A percentile compares a stretch with the other conserved stretches of the same genome.
Conservation (phyloP, 2,888 invertebrate species). For the Drosophila neotestacea region DNA sequence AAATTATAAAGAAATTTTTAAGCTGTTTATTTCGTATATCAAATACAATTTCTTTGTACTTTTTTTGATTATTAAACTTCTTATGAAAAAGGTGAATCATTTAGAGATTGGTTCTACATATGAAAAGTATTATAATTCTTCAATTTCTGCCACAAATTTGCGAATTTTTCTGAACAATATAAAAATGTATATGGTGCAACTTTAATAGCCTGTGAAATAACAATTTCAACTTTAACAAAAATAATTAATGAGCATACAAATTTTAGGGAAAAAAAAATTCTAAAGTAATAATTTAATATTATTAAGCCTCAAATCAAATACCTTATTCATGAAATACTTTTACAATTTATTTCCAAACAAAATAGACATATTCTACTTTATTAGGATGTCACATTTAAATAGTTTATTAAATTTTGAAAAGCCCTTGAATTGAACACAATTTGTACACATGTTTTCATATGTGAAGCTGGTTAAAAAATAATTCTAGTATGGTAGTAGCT, state of each 20-base stretch:
- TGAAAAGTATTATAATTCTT: neutral
- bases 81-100: neutral
- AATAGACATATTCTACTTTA: neutral
- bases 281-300: no score
- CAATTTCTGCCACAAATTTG: neutral
- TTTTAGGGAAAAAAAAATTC: no score
- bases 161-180: neutral
- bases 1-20: neutral
- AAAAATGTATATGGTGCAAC: no score
- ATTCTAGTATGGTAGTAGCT: constrained; percentile 43
- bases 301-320: no score
- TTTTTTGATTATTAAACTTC: neutral
- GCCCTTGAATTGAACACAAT: constrained; percentile 11
- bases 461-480: neutral
- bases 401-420: neutral
- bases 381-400: neutral
- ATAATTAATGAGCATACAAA: no score
- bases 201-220: no score
- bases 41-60: neutral
- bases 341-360: neutral
- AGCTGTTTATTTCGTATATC: neutral
- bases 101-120: neutral
- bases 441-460: constrained; percentile 20
- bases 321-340: neutral
- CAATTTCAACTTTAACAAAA: no score